These are phyloP conservation scores for Orthosia cruda DNA, from an alignment of 2,888 invertebrate genomes.

Conservation along the genomic window DNA sequence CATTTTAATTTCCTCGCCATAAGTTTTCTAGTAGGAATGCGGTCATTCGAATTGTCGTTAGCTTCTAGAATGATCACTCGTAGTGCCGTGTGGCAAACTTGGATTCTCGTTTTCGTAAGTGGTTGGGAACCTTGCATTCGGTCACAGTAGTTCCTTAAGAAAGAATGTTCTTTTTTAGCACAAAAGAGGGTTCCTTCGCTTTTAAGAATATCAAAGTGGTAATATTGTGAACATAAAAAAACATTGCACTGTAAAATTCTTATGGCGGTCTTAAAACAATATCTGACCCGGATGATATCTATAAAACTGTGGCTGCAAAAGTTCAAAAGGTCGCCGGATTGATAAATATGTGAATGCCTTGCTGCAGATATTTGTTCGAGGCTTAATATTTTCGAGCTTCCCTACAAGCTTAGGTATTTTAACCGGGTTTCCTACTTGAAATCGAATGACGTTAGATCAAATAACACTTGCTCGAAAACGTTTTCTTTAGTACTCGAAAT, in stretches of 20 bases:
- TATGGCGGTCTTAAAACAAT: conserved; percentile 41
- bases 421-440: no score
- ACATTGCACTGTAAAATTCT: conserved; percentile 38
- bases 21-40: conserved; percentile 50
- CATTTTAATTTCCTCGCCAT: conserved; percentile 57
- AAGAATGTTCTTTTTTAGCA: conserved; percentile 24
- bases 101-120: conserved; percentile 60
- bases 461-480: no score
- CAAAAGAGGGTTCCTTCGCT: neutral
- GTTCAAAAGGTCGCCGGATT: conserved; percentile 15
- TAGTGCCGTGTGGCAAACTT: conserved; percentile 49
- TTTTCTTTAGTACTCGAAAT: no score
- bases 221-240: conserved; percentile 15
- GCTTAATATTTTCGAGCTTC: neutral
- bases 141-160: conserved; percentile 48
- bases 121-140: conserved; percentile 30
- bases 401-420: neutral
- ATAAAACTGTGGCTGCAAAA: conserved; percentile 33
- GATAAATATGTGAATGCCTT: conserved; percentile 35
- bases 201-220: conserved; percentile 17
- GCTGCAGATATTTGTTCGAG: conserved; percentile 29
- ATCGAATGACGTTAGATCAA: no score
- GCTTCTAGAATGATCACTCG: conserved; percentile 48
- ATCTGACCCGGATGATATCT: conserved; percentile 12
- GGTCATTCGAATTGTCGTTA: conserved; percentile 64